Evolutionary conservation across 2,888 invertebrate species (phyloP).

Genomic region (Oxycera nigricornis): DNA sequence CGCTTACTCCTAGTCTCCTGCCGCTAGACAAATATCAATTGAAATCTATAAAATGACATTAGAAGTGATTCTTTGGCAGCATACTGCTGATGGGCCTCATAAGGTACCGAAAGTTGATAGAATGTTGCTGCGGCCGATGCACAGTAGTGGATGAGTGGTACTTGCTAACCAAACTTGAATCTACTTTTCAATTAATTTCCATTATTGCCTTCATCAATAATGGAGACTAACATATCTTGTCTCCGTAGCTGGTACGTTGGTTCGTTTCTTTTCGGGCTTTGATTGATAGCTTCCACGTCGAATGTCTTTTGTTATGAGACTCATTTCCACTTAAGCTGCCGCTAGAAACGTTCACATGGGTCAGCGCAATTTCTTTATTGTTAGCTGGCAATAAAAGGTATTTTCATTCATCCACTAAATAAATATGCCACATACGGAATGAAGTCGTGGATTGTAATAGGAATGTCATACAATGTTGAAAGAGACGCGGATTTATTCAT

Average conservation of each 20-base stretch:
- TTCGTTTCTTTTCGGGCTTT: slow-evolving; percentile 1
- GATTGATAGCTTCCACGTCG: slow-evolving; percentile 29
- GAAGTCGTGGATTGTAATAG: slow-evolving; percentile 8
- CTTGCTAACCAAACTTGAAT: slow-evolving; percentile 24
- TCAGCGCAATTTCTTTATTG: slow-evolving; percentile 39
- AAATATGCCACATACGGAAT: slow-evolving; percentile 36
- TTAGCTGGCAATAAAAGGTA: slow-evolving; percentile 23
- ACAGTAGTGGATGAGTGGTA: slow-evolving; percentile 29
- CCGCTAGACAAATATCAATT: slow-evolving; percentile 23
- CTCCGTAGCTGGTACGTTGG: neutral
- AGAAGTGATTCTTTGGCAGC: neutral
- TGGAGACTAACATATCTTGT: slow-evolving; percentile 19
- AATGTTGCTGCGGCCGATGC: neutral
- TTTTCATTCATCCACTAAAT: slow-evolving; percentile 34
- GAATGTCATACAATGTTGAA: slow-evolving; percentile 25
- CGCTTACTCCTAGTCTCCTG: neutral
- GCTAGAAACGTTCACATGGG: slow-evolving; percentile 34
- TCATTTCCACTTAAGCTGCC: slow-evolving; percentile 8
- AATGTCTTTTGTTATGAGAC: slow-evolving; percentile 21
- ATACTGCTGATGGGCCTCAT: slow-evolving; percentile 15
- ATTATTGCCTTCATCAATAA: slow-evolving; percentile 38
- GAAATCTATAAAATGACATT: slow-evolving; percentile 21
- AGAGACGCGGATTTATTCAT: slow-evolving; percentile 27
- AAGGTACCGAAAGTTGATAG: slow-evolving; percentile 5
- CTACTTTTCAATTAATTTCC: slow-evolving; percentile 37